Base-by-base conservation (phyloP, 2,113 vertebrate species). In the Puma concolor region DNA sequence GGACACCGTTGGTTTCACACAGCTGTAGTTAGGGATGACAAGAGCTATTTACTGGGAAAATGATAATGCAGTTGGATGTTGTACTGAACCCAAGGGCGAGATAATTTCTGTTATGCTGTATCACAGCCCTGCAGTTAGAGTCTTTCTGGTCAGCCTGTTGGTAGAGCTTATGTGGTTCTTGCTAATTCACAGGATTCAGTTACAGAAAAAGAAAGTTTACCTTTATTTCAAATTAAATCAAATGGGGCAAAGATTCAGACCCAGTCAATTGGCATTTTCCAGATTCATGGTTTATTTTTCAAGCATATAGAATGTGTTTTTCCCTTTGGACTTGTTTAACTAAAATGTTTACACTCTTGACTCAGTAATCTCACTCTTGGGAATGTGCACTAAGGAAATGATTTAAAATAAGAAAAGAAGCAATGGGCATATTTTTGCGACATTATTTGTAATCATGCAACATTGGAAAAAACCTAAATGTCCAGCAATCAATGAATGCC, bases 391-490 rank as follows among this genome's bases (percentile, higher is more conserved):
- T 71, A 95, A 96, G 96, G 94, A 98, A 98, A 85, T 96, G 36
- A 92, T 83, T 97, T 88, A 85, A 90, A 97, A 90, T 84, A 94
- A 80, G 83, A 81, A 72, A 92, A 76, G 76, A 71, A 93, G 67
- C 52, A 80, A 82, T 77, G 50, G 80, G 38, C 66, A 60, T 82
- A 82, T 92, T 97, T 96, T 92, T 97, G 76, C 44, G 96, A 81
- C 66, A 91, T 97, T 94, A 91, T 96, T 98, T 97, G 81, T 95
- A 94, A 93, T 97, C 92, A 94, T 4, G 48, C 97, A 97, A 95
- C 94, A 92, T 3, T 97, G 97, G 98, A 97, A 97, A 97, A 97
- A 97, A 96, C 95, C 97, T 95, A 98, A 98, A 97, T 98, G 85
- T 88, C 97, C 97, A 97, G 85, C 52, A 97, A 86, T 91, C 91